phyloP scores from a whole-genome alignment of 2,113 vertebrate genomes.

The Chloropsis cyanopogon region DNA sequence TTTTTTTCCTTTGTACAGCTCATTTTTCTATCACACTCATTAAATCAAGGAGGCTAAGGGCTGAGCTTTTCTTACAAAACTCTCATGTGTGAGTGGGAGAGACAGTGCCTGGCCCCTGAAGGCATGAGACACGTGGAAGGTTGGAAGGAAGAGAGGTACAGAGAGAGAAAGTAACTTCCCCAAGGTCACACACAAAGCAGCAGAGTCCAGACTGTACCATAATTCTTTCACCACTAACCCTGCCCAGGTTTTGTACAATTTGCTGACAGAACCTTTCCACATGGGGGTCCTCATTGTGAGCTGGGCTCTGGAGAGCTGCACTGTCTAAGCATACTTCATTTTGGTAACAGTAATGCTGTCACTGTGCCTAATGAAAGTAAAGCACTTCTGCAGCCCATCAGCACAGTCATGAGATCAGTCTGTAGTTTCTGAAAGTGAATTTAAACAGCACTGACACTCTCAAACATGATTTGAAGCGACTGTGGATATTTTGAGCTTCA shows the following conservation, averaged over 20 bases:
- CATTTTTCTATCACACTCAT: not conserved
- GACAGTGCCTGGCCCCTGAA: not conserved
- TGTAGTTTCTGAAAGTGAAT: not conserved
- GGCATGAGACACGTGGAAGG: not conserved
- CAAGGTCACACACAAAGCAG: not conserved
- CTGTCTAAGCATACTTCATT: not conserved
- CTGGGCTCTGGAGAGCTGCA: not conserved
- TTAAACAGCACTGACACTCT: not conserved
- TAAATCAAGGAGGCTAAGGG: not conserved
- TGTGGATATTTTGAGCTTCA: not conserved
- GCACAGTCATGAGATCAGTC: not conserved
- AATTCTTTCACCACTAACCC: not conserved
- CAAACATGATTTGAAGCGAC: conserved; percentile 17
- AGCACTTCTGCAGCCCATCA: not conserved
- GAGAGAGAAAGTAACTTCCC: not conserved
- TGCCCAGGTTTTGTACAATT: not conserved
- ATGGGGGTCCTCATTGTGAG: accelerated
- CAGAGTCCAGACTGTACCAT: not conserved
- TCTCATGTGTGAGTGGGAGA: not conserved
- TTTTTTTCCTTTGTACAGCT: not conserved
- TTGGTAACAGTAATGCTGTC: not conserved
- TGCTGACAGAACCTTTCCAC: not conserved
- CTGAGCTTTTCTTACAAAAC: not conserved
- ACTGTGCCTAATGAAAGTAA: not conserved
- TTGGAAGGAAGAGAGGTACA: not conserved